Base-by-base conservation (phyloP, 2,888 invertebrate genomes). In the Latrodectus elegans region DNA sequence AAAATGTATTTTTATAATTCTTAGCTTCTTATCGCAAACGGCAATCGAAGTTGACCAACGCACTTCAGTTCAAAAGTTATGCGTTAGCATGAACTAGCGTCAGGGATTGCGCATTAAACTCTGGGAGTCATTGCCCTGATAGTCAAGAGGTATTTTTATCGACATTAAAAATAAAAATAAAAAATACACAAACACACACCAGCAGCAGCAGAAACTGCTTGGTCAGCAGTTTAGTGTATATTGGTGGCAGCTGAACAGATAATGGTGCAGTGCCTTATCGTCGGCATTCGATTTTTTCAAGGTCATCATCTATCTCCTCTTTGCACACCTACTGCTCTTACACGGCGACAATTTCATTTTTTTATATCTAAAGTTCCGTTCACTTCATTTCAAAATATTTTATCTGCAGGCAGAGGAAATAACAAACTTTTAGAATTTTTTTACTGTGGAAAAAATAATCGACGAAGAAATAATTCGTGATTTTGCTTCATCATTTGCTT, bases 201-300 rank as follows among this genome's bases (percentile, higher is more conserved):
- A n/a, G n/a, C 12, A 15, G 26, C 12, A 55, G 74, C n/a, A 22
- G 74, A 53, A 72, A 64, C 15, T 74, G 84, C 77, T 51, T 78
- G 84, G 84, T 84, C 77, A 84, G 78, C 84, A 52, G 76, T 83
- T 76, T 71, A 83, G 76, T 83, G 76, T 76, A 60, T n/a, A 83
- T 83, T 76, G 74, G 72, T 64, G 80, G 73, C 60, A 75, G 67
- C 68, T 70, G 75, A 82, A 60, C n/a, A 11, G 73, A 81, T 73
- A 70, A 52, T 60, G 14, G 60, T 15, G n/a, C 60, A 60, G 10
- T 60, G 60, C 14, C 60, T 60, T 60, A 60, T 60, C 60, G 60
- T 15, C 12, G n/a, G 60, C 60, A 60, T 60, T 55, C 75, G 38
- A 60, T 26, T 38, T n/a, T 64, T 81, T 81, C 81, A 81, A 81